Base-by-base conservation (phyloP, 2,888 invertebrate genomes). In the Rhaphigaster nebulosa region DNA sequence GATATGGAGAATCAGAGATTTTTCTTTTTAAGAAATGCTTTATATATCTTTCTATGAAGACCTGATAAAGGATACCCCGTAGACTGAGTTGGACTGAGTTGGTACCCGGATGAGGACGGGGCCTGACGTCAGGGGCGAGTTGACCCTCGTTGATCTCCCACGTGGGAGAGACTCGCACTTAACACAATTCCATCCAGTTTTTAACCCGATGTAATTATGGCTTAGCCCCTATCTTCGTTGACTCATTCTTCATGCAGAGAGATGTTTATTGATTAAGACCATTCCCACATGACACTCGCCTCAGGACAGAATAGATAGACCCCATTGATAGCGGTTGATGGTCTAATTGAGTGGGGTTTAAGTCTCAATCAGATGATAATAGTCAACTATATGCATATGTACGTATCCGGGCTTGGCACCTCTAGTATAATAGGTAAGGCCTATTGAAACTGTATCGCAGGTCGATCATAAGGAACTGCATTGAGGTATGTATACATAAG, bases 101-200 rank as follows among this genome's bases (percentile, higher is more conserved):
- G 45, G 45, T 45, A 84, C 84, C 84, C 84, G 70, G 70, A 76
- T 76, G 34, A n/a, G 34, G 34, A 45, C 84, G 8, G 5, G 0
- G 41, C 45, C 84, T 89, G 89, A 89, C 89, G 89, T 89, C 89
- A 89, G 65, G 56, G 50, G 20, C 52, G 65, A 89, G 76, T 89
- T 89, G 89, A 89, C 89, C 89, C 89, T 70, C 29, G 89, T 89
- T 89, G 89, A 89, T 89, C 89, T 50, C 89, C 89, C 89, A 89
- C 89, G 89, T 89, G 89, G 56, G 45, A 84, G 45, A 84, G 80
- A 80, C 41, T 56, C 65, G 65, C 89, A 60, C 45, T 89, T 89
- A 89, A 89, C 89, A 89, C 89, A 89, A 89, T 89, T 89, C 89
- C 87, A 34, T 50, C 29, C 50, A 50, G 50, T 89, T 52, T 52